Evolutionary conservation across 2,113 vertebrate species (phyloP).

Genomic region (Ginglymostoma cirratum): DNA sequence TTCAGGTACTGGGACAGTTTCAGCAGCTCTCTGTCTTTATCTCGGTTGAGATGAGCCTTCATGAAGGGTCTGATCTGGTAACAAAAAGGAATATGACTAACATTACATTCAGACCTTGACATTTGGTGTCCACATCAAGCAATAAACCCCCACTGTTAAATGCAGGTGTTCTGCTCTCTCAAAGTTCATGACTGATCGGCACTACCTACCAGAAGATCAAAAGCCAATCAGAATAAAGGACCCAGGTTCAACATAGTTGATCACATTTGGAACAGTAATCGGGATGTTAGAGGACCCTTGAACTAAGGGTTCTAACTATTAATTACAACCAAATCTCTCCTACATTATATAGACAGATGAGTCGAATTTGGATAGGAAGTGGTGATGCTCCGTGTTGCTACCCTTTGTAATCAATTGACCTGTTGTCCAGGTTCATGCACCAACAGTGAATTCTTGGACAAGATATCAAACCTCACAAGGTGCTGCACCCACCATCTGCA

Average conservation of each 20-base stretch:
- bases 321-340: neutral
- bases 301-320: neutral
- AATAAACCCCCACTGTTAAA: neutral
- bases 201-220: neutral
- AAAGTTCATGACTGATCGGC: neutral
- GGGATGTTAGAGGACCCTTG: neutral
- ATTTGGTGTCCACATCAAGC: neutral
- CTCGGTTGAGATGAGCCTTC: constrained; percentile 95
- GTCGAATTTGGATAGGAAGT: neutral
- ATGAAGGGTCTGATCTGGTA: constrained; percentile 90
- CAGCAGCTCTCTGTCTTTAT: constrained; percentile 91
- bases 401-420: neutral
- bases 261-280: neutral
- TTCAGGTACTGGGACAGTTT: constrained; percentile 97
- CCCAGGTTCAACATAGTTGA: neutral
- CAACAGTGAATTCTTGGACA: neutral
- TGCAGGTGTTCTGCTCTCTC: neutral
- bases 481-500: neutral
- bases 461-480: neutral
- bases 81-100: constrained; percentile 37
- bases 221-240: neutral
- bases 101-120: neutral
- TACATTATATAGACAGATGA: neutral
- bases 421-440: neutral
- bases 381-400: neutral